These are phyloP conservation scores for Zeus faber DNA, from an alignment of 2,113 vertebrate species.

Conservation along the genomic window DNA sequence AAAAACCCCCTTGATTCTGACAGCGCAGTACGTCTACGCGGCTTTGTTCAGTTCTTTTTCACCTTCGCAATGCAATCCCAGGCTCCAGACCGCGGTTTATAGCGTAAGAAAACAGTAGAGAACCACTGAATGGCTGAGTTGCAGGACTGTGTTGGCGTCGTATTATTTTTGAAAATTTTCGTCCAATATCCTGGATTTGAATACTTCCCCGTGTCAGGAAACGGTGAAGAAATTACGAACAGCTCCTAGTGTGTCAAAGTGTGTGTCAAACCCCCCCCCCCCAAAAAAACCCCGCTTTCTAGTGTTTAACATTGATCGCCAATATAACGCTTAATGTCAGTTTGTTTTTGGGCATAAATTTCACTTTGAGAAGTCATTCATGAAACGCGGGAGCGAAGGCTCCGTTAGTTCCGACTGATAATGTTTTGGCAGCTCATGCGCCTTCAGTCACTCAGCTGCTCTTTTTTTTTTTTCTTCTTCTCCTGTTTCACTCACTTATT, in stretches of 20 bases:
- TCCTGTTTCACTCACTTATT: conserved; percentile 30
- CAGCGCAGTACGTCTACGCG: conserved; percentile 52
- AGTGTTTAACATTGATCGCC: too few relatives aligned
- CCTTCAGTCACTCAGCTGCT: conserved; percentile 35
- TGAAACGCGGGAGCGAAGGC: neutral
- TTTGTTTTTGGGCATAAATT: conserved; percentile 32
- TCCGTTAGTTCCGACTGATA: conserved; percentile 19
- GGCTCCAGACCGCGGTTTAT: conserved; percentile 64
- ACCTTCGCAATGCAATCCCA: conserved; percentile 50
- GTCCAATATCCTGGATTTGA: too few relatives aligned
- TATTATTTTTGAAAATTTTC: too few relatives aligned
- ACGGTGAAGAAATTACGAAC: too few relatives aligned
- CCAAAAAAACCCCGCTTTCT: too few relatives aligned
- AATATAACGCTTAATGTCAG: too few relatives aligned
- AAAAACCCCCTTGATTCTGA: conserved; percentile 59
- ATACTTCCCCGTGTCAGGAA: too few relatives aligned
- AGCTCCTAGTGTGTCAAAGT: too few relatives aligned
- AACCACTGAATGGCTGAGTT: too few relatives aligned
- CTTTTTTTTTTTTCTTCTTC: too few relatives aligned
- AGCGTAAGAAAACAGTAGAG: conserved; percentile 49
- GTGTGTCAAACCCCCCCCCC: too few relatives aligned
- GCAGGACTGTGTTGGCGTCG: too few relatives aligned
- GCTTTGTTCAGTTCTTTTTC: conserved; percentile 65
- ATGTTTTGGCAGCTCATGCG: conserved; percentile 42
- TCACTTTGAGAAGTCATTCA: conserved; percentile 23